A percentile compares a stretch with the other conserved stretches of the same genome.
phyloP scores from a whole-genome alignment of 2,113 vertebrate species.

The Chroicocephalus ridibundus region DNA sequence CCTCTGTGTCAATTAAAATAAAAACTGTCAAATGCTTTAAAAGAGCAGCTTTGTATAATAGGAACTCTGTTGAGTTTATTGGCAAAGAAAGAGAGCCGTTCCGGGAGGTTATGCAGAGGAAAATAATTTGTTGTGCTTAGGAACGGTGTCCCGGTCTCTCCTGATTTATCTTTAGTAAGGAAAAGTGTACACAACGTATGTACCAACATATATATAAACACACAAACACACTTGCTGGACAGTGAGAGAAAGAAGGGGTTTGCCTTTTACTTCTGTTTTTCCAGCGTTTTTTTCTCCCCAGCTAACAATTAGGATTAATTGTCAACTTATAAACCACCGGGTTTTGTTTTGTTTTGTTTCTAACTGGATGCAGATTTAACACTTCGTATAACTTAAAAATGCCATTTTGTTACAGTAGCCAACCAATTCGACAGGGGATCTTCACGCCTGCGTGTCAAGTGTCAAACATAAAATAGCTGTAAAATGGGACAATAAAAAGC shows the following conservation, averaged over 20 bases:
- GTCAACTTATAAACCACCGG: not conserved
- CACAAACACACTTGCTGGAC: not conserved
- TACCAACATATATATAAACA: not conserved
- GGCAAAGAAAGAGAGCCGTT: not conserved
- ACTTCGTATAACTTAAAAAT: conserved; percentile 47
- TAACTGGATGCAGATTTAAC: conserved; percentile 56
- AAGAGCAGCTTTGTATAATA: conserved; percentile 44
- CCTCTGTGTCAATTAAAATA: conserved; percentile 62
- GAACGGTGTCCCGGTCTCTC: not conserved
- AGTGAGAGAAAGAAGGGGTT: not conserved
- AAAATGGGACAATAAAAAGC: conserved; percentile 38
- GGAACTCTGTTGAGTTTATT: conserved; percentile 46
- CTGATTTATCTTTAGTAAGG: not conserved
- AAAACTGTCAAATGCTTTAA: conserved; percentile 64
- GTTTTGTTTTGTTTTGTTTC: conserved; percentile 36
- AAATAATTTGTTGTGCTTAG: not conserved
- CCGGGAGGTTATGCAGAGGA: not conserved
- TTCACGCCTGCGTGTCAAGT: conserved; percentile 28
- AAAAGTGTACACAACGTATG: not conserved
- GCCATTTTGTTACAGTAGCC: conserved; percentile 28
- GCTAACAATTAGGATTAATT: conserved; percentile 28
- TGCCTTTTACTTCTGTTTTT: not conserved
- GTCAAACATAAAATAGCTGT: conserved; percentile 39
- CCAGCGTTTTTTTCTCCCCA: not conserved
- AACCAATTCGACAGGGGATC: conserved; percentile 8